These are phyloP conservation scores for Enteromius trimaculatus DNA, from an alignment of 2,797 vertebrate genomes.

Conservation along the genomic window DNA sequence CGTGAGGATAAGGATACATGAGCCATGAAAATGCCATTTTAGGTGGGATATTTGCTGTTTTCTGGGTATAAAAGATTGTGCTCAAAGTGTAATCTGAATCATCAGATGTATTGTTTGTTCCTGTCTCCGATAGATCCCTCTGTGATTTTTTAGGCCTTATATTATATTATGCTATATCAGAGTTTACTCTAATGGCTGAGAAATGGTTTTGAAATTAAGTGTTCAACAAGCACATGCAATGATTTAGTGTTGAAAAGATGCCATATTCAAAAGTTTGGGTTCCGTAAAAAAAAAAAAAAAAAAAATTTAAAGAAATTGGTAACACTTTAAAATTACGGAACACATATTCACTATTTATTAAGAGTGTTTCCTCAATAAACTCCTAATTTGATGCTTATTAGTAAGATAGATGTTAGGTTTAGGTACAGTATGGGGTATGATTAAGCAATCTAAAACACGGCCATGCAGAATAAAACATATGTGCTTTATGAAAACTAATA, in stretches of 20 bases:
- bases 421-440: background rate
- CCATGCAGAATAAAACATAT: background rate
- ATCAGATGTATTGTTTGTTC: constrained; percentile 13
- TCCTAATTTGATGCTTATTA: background rate
- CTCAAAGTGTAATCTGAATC: constrained; percentile 20
- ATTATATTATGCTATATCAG: background rate
- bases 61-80: constrained; percentile 3
- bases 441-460: background rate
- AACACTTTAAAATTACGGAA: background rate
- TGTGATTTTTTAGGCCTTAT: background rate
- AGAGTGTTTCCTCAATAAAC: background rate
- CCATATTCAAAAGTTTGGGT: background rate
- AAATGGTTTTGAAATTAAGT: background rate
- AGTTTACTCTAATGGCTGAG: background rate
- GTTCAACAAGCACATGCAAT: background rate
- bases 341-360: background rate
- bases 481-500: background rate
- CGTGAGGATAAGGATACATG: constrained; percentile 17
- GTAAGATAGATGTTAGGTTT: background rate
- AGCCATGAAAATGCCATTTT: constrained; percentile 38
- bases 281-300: background rate
- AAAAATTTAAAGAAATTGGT: background rate
- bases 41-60: constrained; percentile 16
- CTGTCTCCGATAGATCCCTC: background rate
- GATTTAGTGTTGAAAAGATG: too few relatives aligned